Percentiles rank a stretch among this genome's conserved stretches.
phyloP scores from a whole-genome alignment of 2,797 vertebrate genomes.

The Acrossocheilus fasciatus region DNA sequence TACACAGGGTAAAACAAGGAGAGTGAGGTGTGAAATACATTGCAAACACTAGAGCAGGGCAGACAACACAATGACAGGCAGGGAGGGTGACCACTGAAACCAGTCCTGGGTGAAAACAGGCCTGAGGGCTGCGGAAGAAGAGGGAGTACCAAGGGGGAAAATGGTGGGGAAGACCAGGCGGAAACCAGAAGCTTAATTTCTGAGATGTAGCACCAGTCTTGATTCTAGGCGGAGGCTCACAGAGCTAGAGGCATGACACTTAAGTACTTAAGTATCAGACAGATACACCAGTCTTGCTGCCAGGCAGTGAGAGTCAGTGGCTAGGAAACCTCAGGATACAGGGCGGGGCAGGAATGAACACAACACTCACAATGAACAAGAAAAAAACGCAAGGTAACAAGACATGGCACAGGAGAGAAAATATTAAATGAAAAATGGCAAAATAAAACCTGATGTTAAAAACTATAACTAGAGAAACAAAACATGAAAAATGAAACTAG shows the following conservation, averaged over 20 bases:
- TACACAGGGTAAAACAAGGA: background rate
- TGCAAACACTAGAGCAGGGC: too few species aligned
- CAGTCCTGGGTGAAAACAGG: background rate
- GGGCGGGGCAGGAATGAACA: background rate
- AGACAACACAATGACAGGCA: too few species aligned
- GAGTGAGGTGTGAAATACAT: background rate
- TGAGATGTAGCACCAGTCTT: background rate
- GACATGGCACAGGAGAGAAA: background rate
- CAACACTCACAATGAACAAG: background rate
- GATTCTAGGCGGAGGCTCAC: background rate
- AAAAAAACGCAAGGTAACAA: background rate
- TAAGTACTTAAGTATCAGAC: background rate
- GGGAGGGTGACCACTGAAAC: background rate
- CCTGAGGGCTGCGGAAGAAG: background rate
- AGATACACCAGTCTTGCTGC: background rate
- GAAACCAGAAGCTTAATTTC: background rate
- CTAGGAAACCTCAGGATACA: too few species aligned
- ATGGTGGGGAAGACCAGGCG: background rate
- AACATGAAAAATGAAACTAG: too few species aligned
- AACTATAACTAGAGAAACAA: too few species aligned
- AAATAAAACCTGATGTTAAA: too few species aligned
- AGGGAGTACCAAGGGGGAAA: background rate
- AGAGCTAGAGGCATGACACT: background rate
- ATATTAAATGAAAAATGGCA: background rate
- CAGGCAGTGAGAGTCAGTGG: background rate